A percentile compares a stretch with the other conserved stretches of the same genome.
Evolutionary conservation across 2,797 vertebrate genomes (phyloP).

Genomic region (Enteromius mattozi): DNA sequence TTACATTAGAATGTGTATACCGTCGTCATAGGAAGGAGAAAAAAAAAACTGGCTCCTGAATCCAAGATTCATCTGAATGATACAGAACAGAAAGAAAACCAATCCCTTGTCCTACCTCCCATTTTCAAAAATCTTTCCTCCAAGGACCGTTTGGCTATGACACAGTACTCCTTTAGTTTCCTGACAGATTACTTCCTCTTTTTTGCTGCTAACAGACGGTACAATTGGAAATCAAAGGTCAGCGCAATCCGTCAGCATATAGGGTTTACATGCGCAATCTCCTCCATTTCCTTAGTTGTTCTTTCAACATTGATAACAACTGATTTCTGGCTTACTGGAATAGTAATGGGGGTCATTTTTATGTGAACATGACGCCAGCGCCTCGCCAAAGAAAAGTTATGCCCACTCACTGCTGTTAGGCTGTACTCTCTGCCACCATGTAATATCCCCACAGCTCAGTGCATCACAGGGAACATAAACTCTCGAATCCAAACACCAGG

Average conservation of each 20-base stretch:
- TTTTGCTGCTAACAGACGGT: slow-evolving; percentile 66
- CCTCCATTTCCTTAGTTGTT: slow-evolving; percentile 35
- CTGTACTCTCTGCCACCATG: slow-evolving; percentile 47
- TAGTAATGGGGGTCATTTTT: slow-evolving; percentile 25
- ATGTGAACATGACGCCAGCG: slow-evolving; percentile 39
- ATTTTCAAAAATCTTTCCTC: slow-evolving; percentile 55
- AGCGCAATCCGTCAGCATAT: slow-evolving; percentile 48
- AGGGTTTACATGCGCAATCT: slow-evolving; percentile 63
- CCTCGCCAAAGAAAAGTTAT: slow-evolving; percentile 25
- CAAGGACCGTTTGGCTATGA: slow-evolving; percentile 66
- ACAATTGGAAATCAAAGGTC: slow-evolving; percentile 60
- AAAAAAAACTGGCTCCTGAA: slow-evolving; percentile 8
- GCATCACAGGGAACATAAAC: slow-evolving; percentile 51
- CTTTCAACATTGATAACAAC: slow-evolving; percentile 43
- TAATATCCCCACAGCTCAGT: slow-evolving; percentile 48
- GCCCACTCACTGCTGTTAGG: slow-evolving; percentile 26
- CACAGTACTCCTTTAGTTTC: slow-evolving; percentile 64
- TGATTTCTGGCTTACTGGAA: slow-evolving; percentile 28
- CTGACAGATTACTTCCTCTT: slow-evolving; percentile 60
- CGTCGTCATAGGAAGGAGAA: background rate
- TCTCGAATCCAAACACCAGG: slow-evolving; percentile 41
- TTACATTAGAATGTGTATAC: slow-evolving; percentile 23
- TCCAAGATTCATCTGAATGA: slow-evolving; percentile 47
- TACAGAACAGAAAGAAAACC: slow-evolving; percentile 56
- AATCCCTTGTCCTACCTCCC: slow-evolving; percentile 36